phyloP scores from a whole-genome alignment of 1,140 invertebrate species.

The Bombus waltoni region DNA sequence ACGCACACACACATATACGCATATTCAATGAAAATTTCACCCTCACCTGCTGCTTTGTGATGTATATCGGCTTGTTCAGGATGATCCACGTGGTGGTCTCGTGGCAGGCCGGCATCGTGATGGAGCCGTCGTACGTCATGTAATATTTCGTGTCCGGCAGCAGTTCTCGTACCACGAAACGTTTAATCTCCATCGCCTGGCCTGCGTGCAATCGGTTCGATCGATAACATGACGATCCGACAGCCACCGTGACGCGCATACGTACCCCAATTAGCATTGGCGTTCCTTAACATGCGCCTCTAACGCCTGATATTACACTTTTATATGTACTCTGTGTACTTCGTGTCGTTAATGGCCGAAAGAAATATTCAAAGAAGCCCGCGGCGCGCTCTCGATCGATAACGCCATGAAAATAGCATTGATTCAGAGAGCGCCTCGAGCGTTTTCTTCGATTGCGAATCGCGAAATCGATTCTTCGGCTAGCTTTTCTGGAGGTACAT shows the following conservation, averaged over 20 bases:
- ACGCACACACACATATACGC: background rate
- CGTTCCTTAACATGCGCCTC: constrained; percentile 18
- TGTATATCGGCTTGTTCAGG: constrained; percentile 98
- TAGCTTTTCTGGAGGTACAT: background rate
- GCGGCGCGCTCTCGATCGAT: constrained; percentile 4
- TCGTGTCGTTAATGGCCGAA: constrained; percentile 15
- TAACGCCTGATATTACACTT: background rate
- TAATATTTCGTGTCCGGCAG: constrained; percentile 96
- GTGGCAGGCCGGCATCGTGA: constrained; percentile 96
- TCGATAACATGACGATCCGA: constrained; percentile 74
- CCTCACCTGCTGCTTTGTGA: constrained; percentile 95
- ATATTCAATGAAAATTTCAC: constrained; percentile 60
- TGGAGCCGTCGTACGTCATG: constrained; percentile 98
- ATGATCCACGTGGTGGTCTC: constrained; percentile 98
- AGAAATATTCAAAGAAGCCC: constrained; percentile 11
- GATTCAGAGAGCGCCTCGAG: background rate
- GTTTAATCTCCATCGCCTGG: constrained; percentile 90
- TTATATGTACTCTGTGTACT: background rate
- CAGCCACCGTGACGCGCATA: constrained; percentile 56
- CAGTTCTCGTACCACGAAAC: constrained; percentile 91
- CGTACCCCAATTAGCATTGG: constrained; percentile 47
- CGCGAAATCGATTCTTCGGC: too few species aligned
- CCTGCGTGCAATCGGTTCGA: constrained; percentile 83
- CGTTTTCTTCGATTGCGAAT: background rate
- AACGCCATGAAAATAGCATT: too few species aligned